Evolutionary conservation across 2,888 invertebrate species (phyloP).

Genomic region (Nemotelus pantherinus): DNA sequence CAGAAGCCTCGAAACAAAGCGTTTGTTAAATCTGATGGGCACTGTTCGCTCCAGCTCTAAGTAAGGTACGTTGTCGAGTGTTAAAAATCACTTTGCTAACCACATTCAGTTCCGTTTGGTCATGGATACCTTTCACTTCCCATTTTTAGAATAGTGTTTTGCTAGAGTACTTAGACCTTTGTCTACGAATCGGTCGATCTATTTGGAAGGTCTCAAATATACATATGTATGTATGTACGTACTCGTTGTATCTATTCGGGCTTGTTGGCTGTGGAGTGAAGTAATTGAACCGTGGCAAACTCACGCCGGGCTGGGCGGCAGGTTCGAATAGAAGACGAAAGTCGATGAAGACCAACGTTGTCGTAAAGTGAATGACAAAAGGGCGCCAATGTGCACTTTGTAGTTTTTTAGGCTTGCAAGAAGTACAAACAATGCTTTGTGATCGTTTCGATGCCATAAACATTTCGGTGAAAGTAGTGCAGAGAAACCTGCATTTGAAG

Average conservation of each 20-base stretch:
- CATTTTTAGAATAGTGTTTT: constrained; percentile 5
- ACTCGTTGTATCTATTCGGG: not conserved
- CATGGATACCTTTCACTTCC: constrained; percentile 30
- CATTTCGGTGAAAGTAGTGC: constrained; percentile 30
- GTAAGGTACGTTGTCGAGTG: not conserved
- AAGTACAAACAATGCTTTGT: constrained; percentile 7
- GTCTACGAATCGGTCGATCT: constrained; percentile 16
- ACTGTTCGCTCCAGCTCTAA: too few relatives aligned
- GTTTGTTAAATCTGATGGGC: too few relatives aligned
- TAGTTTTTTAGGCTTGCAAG: not conserved
- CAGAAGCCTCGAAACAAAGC: too few relatives aligned
- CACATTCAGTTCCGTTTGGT: not conserved
- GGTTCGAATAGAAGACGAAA: not conserved
- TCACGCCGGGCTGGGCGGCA: not conserved
- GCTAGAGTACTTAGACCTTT: constrained; percentile 17
- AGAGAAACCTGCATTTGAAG: constrained; percentile 4
- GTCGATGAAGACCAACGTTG: not conserved
- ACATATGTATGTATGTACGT: not conserved
- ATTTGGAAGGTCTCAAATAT: not conserved
- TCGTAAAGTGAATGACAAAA: constrained; percentile 12
- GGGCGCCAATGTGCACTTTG: constrained; percentile 25
- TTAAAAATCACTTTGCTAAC: not conserved
- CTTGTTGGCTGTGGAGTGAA: not conserved
- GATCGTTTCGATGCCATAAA: not conserved
- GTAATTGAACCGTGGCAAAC: constrained; percentile 7